Conservation (phyloP, 2,797 vertebrate species). For the Lepilemur ruficaudatus region DNA sequence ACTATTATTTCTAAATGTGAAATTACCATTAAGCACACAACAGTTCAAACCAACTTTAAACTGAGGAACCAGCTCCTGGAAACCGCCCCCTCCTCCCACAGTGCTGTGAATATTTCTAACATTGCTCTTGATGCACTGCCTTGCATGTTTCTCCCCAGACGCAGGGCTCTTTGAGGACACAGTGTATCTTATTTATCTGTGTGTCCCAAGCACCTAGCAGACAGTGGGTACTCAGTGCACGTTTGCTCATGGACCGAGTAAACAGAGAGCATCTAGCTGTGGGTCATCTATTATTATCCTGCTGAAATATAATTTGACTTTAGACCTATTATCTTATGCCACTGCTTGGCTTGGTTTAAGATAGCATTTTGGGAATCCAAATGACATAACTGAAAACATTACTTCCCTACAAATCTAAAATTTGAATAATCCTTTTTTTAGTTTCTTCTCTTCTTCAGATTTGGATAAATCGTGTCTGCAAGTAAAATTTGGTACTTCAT, state of each 20-base stretch:
- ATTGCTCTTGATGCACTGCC: not conserved
- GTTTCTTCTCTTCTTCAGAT: slow-evolving; percentile 51
- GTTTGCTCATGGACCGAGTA: not conserved
- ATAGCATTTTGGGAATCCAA: slow-evolving; percentile 37
- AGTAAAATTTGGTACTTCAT: slow-evolving; percentile 37
- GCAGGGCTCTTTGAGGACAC: not conserved
- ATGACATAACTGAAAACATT: slow-evolving; percentile 47
- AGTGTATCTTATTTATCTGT: not conserved
- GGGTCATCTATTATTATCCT: not conserved
- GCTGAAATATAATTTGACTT: slow-evolving; percentile 1
- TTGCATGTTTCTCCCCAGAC: not conserved
- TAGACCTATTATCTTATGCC: not conserved
- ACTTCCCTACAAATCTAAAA: slow-evolving; percentile 42
- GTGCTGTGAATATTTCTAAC: not conserved
- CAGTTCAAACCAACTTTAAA: not conserved
- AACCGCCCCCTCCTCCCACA: not conserved
- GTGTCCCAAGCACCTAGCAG: not conserved
- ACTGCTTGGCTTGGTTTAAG: not conserved
- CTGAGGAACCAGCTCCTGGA: not conserved
- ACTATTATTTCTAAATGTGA: not conserved
- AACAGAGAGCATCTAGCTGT: not conserved
- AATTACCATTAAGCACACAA: not conserved
- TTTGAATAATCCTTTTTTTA: slow-evolving; percentile 55
- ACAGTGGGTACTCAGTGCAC: not conserved
- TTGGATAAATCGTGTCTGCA: slow-evolving; percentile 52